Conservation (phyloP, 2,888 invertebrate species). For the Caenorhabditis afra region DNA sequence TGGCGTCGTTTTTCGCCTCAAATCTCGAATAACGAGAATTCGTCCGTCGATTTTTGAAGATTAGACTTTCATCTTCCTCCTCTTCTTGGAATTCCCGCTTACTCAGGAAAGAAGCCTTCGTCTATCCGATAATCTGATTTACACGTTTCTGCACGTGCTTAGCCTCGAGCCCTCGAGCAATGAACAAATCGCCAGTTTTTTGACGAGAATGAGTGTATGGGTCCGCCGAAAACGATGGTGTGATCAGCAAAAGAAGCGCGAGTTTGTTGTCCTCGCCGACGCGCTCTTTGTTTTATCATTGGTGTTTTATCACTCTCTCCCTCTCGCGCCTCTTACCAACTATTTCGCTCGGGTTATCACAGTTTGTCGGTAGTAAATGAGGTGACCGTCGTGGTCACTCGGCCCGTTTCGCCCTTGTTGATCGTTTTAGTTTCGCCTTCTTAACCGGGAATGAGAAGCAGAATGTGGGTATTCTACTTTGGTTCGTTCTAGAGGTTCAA, state of each 20-base stretch:
- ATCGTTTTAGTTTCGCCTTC: not conserved
- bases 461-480: not conserved
- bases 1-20: not conserved
- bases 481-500: no score
- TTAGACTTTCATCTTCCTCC: not conserved
- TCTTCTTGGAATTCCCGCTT: no score
- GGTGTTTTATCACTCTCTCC: no score
- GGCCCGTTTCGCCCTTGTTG: constrained; percentile 1
- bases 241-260: constrained; percentile 10
- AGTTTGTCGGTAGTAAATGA: constrained; percentile 26
- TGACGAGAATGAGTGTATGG: constrained; percentile 4
- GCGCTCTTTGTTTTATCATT: constrained; percentile 25
- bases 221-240: constrained; percentile 3
- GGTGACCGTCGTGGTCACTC: constrained; percentile 29
- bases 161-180: constrained; percentile 20
- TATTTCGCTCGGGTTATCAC: constrained; percentile 8
- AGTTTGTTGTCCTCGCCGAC: constrained; percentile 15
- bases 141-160: not conserved
- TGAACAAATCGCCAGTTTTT: constrained; percentile 3
- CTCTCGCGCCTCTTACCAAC: no score
- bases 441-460: not conserved
- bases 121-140: not conserved
- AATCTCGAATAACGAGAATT: constrained; percentile 8
- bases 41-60: constrained; percentile 9
- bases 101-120: not conserved